Conservation (phyloP, 2,113 vertebrate genomes). For the Dicaeum eximium region DNA sequence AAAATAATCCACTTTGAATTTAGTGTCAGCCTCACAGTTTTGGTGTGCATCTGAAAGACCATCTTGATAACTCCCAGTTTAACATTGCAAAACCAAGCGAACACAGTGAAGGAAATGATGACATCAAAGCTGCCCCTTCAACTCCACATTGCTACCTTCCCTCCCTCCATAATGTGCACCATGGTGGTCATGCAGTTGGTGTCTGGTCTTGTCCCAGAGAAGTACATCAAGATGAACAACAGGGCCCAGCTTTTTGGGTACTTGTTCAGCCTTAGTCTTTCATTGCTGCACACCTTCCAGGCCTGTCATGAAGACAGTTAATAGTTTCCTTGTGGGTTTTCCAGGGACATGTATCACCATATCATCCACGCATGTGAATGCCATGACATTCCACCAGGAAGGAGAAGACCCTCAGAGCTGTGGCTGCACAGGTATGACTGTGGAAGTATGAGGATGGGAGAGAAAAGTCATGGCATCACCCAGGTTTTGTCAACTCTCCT, state of each 20-base stretch:
- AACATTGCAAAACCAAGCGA: background rate
- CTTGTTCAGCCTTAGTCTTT: background rate
- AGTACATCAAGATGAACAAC: background rate
- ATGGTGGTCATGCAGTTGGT: background rate
- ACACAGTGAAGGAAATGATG: background rate
- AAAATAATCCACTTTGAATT: background rate
- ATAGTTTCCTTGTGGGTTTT: background rate
- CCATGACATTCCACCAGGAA: background rate
- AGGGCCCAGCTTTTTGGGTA: background rate
- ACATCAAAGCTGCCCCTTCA: fast-evolving
- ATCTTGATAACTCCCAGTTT: background rate
- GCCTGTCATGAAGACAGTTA: background rate
- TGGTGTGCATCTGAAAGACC: background rate
- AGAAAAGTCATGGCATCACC: background rate
- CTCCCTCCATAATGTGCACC: background rate
- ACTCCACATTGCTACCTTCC: fast-evolving
- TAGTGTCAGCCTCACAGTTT: background rate
- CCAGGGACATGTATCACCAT: background rate
- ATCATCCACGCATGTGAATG: background rate
- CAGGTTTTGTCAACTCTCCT: background rate
- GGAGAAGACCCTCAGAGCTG: background rate
- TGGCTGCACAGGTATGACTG: background rate
- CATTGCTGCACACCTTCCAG: background rate
- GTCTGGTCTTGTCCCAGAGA: background rate
- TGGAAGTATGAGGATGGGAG: background rate